phyloP scores from a whole-genome alignment of 2,113 vertebrate species.

The Silurus asotus region DNA sequence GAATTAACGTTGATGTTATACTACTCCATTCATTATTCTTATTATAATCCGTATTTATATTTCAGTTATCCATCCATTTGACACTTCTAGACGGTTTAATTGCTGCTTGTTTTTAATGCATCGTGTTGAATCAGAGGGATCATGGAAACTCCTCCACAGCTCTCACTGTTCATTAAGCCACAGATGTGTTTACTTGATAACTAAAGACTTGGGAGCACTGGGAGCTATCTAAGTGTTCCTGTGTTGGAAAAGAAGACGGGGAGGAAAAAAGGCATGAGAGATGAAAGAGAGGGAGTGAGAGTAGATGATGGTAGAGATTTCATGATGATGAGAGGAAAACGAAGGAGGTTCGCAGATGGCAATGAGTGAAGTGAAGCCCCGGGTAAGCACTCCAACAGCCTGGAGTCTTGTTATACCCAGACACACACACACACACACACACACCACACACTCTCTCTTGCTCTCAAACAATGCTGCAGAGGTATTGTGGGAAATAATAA shows the following conservation, averaged over 20 bases:
- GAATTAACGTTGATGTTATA: background rate
- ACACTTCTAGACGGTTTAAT: background rate
- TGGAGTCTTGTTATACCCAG: constrained; percentile 20
- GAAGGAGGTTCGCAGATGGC: background rate
- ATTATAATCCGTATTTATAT: background rate
- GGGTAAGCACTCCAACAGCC: constrained; percentile 27
- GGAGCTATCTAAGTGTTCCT: constrained; percentile 1
- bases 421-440: constrained; percentile 16
- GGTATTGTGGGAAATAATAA: constrained; percentile 6
- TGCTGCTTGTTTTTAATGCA: background rate
- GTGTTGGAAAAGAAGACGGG: background rate
- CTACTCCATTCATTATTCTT: no score
- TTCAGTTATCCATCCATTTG: background rate
- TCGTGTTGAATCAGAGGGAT: background rate
- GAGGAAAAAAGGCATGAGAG: background rate
- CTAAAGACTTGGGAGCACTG: constrained; percentile 14
- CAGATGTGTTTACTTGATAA: constrained; percentile 20
- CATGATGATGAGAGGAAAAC: constrained; percentile 32
- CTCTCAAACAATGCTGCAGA: background rate
- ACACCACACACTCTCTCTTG: background rate
- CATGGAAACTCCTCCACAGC: constrained; percentile 5
- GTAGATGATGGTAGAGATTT: constrained; percentile 9
- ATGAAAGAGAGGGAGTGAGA: background rate
- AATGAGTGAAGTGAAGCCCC: constrained; percentile 10
- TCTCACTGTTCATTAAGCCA: background rate